Base-by-base conservation (phyloP, 2,888 invertebrate species). In the Trissonchulus latispiculum region DNA sequence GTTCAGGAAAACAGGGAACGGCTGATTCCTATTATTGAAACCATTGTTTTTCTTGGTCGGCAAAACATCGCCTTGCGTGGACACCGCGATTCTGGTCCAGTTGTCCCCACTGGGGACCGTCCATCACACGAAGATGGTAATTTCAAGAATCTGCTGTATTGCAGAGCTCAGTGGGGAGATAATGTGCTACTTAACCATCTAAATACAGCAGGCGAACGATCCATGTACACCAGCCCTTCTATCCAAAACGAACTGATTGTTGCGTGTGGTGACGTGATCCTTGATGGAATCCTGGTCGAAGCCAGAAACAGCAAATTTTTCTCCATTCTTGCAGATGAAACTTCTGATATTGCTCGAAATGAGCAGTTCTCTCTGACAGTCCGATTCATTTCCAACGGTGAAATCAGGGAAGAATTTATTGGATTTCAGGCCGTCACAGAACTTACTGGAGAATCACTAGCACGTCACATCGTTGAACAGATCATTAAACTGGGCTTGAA, bases 201-300 rank as follows among this genome's bases (percentile, higher is more conserved):
- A 71, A 1, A 74, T 15, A 32, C n/a, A 18, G n/a, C 36, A 1
- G 68, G 68, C 15, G 48, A 36, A 37, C 80, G 80, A 75, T 77
- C 79, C n/a, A 77, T 73, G n/a, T 81, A 81, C 73, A 73, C 77
- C 2, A 80, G 79, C 74, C 75, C 76, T 32, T 72, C 62, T 23
- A 77, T 80, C 72, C 79, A 81, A 77, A 81, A 81, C 75, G 77
- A 79, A 73, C 73, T 80, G 31, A 80, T 80, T 70, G 68, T 76
- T 29, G 72, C 68, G 70, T 79, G 79, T 61, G 77, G 76, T 29
- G 72, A 76, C 36, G 69, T 78, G 48, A 69, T 71, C 1, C 2
- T 1, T 28, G 64, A 71, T 59, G 71, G 78, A 69, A 77, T 81
- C 70, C 76, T 78, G 31, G 72, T 72, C n/a, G 76, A 77, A 72